Evolutionary conservation across 1,140 invertebrate species (phyloP).

Genomic region (Drosophila triauraria): DNA sequence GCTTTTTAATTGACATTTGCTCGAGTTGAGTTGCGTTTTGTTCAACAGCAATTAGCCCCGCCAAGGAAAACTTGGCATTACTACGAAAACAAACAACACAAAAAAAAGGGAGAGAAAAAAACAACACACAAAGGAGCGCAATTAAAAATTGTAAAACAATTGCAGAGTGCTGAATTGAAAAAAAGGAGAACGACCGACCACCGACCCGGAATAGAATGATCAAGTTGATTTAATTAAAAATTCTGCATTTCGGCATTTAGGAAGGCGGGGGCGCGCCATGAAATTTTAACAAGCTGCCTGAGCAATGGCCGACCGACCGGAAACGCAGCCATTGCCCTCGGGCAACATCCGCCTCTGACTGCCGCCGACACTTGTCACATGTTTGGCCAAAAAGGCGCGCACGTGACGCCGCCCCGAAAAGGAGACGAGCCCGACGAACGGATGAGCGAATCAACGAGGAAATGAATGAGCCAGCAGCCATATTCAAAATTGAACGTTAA

Average conservation of each 20-base stretch:
- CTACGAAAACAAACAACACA: conserved; percentile 10
- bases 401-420: conserved; percentile 46
- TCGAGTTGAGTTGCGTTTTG: conserved; percentile 66
- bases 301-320: conserved; percentile 62
- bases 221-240: conserved; percentile 80
- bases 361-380: conserved; percentile 82
- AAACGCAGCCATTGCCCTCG: conserved; percentile 58
- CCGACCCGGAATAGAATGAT: conserved; percentile 63
- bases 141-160: conserved; percentile 61
- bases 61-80: conserved; percentile 12
- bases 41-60: conserved; percentile 72
- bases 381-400: conserved; percentile 55
- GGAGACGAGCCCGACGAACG: conserved; percentile 29
- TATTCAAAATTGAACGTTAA: conserved; percentile 77
- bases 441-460: conserved; percentile 51
- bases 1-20: conserved; percentile 82
- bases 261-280: conserved; percentile 52
- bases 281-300: conserved; percentile 53
- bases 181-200: conserved; percentile 13
- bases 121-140: conserved; percentile 31
- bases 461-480: conserved; percentile 73
- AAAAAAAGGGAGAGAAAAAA: neutral
- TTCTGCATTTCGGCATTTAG: conserved; percentile 43
- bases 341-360: conserved; percentile 44
- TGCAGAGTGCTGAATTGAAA: conserved; percentile 54